Evolutionary conservation across 1,140 invertebrate genomes (phyloP), one percentile per base, ranked within the genome.

Genomic region (Cherax destructor): DNA sequence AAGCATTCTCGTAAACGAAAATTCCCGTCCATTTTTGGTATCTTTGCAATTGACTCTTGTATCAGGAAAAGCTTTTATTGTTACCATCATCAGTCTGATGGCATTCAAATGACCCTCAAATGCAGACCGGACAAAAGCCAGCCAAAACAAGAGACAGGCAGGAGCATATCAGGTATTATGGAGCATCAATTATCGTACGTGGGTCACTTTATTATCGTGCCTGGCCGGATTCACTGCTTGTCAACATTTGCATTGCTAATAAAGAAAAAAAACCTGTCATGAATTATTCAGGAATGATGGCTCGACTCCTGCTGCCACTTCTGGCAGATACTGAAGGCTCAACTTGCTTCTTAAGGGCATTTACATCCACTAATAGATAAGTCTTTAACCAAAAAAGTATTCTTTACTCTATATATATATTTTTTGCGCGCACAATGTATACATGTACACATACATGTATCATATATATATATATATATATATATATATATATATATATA

Each of bases 241-340:
- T 85, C 83, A 85, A 74, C 83, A 85, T 85, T 85, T 72, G 83
- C 83, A 85, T 85, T 85, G 83, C 83, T 85, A 85, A 85, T 85
- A 85, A 74, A 85, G 18, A 61, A 85, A 59, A 59, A 84, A 85
- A 85, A 85, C 83, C n/a, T 85, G 61, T 50, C 83, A 85, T 85
- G 83, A 85, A 85, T 85, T 85, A 85, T 85, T 24, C 65, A 81
- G 24, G 18, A n/a, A 6, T 74, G 21, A 74, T 30, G 21, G 21
- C 11, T 74, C 2, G 69, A 21, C 21, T 74, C n/a, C 69, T 9
- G 52, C 52, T 56, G 52, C 52, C 52, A 56, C 52, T 56, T 56
- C 52, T 13, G 3, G 52, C 7, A 56, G 52, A 56, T 56, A 56
- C 3, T 13, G 52, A 1, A 9, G 52, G 52, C 1, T 3, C 52